Percentiles rank a stretch among this genome's conserved stretches.
These are phyloP conservation scores for Leptoclinus maculatus DNA, from an alignment of 2,797 vertebrate genomes.

Conservation along the genomic window DNA sequence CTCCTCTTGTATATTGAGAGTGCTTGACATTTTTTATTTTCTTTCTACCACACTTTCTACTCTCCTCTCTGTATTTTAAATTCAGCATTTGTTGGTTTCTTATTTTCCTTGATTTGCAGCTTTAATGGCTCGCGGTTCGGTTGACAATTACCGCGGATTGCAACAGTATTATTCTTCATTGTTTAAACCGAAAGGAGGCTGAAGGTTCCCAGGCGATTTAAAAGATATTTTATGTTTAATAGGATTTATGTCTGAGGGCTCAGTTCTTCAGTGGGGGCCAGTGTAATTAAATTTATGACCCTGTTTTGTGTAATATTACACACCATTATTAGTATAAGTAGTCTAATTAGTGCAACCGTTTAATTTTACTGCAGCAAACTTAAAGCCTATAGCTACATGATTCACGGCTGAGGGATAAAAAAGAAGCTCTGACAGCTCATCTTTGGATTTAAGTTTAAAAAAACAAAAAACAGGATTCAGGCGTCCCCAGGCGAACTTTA, in stretches of 20 bases:
- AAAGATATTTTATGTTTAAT: conserved; percentile 58
- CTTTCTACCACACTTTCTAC: background rate
- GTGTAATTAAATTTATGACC: conserved; percentile 63
- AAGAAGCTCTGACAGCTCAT: conserved; percentile 30
- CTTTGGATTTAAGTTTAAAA: conserved; percentile 12
- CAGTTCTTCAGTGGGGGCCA: conserved; percentile 40
- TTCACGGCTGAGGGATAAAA: conserved; percentile 24
- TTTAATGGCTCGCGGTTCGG: conserved; percentile 1
- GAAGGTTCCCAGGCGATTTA: conserved; percentile 39
- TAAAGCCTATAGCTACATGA: conserved; percentile 15
- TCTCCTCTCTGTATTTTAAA: background rate
- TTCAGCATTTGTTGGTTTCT: conserved; percentile 19
- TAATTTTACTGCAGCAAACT: conserved; percentile 44
- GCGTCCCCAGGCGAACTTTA: background rate
- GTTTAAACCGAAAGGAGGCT: conserved; percentile 23
- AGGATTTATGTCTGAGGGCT: conserved; percentile 55
- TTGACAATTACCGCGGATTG: conserved; percentile 21
- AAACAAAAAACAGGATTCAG: background rate
- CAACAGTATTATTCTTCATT: conserved; percentile 13
- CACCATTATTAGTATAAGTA: conserved; percentile 52
- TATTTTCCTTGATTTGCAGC: conserved; percentile 3
- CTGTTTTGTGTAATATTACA: conserved; percentile 54
- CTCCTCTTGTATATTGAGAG: background rate
- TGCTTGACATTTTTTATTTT: background rate
- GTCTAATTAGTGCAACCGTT: conserved; percentile 48